These are phyloP conservation scores for Deroplatys truncata DNA, from an alignment of 2,888 invertebrate species.

Conservation along the genomic window DNA sequence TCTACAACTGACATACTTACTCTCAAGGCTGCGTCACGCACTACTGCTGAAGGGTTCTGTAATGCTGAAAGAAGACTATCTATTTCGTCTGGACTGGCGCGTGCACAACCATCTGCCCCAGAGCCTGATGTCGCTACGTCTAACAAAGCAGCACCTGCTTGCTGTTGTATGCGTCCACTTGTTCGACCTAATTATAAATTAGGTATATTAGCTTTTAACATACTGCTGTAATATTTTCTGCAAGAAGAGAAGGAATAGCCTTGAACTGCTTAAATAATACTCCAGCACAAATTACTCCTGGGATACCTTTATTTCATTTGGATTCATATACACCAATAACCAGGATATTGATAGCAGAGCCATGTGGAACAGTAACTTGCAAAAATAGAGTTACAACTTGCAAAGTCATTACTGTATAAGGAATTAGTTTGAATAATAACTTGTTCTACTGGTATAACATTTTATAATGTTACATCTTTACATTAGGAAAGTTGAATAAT, in stretches of 20 bases:
- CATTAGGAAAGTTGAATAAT: too few relatives aligned
- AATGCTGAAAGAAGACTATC: conserved; percentile 70
- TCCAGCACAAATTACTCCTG: too few relatives aligned
- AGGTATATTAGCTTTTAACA: neutral
- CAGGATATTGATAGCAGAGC: too few relatives aligned
- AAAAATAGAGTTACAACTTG: too few relatives aligned
- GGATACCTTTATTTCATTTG: too few relatives aligned
- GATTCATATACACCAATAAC: too few relatives aligned
- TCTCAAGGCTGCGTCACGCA: conserved; percentile 73
- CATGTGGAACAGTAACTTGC: too few relatives aligned
- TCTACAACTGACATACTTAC: conserved; percentile 24
- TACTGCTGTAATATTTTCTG: neutral
- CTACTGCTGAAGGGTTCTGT: conserved; percentile 64
- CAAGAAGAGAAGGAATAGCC: neutral
- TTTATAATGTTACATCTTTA: too few relatives aligned
- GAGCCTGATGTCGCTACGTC: conserved; percentile 74
- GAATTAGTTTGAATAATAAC: too few relatives aligned
- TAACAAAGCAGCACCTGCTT: conserved; percentile 73
- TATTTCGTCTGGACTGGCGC: conserved; percentile 65
- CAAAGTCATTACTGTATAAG: too few relatives aligned
- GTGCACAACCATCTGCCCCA: conserved; percentile 60
- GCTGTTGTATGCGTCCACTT: conserved; percentile 67
- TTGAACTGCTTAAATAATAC: neutral
- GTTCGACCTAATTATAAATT: conserved; percentile 49
- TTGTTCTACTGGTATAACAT: too few relatives aligned